Base-by-base conservation (phyloP, 2,888 invertebrate genomes). In the Netelia inedita region DNA sequence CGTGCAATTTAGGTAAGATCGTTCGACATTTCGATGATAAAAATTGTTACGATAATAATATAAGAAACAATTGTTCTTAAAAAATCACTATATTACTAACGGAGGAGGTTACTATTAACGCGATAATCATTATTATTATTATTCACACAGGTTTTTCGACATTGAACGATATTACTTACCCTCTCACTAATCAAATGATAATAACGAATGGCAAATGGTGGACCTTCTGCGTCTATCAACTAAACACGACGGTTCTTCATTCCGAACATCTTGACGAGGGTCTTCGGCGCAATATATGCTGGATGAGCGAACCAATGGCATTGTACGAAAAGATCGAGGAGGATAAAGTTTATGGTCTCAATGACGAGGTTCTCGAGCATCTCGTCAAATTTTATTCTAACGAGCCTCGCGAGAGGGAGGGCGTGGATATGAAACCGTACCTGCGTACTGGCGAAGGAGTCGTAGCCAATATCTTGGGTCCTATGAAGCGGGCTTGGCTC, bases 141-240 rank as follows among this genome's bases (percentile, higher is more conserved):
- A 23, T 57, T 80, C 61, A 43, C 55, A 28, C 71, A 93, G 93
- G 99, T 23, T 99, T 99, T 93, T 98, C 97, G 50, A 97, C 98
- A 16, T 98, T 95, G 92, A 97, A 97, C 89, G 99, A 99, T 88
- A 89, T 99, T 19, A 98, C 98, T 0, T 98, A 98, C 93, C 99
- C 99, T 0, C 93, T 99, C 79, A 96, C 96, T 0, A 97, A 98
- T 2, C 99, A 99, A 95, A 96, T 97, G 16, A 94, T 98, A 14
- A 95, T 99, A 55, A 98, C 98, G 0, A 97, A 99, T 94, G 99
- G 99, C 0, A 96, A 97, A 87, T 92, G 95, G 2, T 98, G 98
- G 96, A 97, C 97, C 0, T 97, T 99, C 87, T 97, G 97, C 91
- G 95, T 96, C 14, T 99, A 99, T 92, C 99, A 99, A 93, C 94